Base-by-base conservation (phyloP, 1,140 invertebrate species). In the Drosophila watanabei region DNA sequence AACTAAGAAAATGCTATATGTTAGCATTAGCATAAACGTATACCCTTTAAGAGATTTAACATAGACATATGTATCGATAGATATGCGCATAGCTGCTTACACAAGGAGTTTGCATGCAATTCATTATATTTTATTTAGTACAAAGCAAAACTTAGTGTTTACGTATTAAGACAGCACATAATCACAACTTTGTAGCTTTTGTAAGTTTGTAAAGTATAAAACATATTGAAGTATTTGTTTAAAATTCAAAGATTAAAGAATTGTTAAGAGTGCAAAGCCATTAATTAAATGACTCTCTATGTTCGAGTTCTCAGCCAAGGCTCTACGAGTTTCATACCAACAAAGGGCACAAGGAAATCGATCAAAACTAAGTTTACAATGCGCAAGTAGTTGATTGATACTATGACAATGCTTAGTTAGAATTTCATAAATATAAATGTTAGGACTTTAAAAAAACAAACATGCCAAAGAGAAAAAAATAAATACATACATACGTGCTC, bases 401-500 rank as follows among this genome's bases (percentile, higher is more conserved):
- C 13, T 7, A 46, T 48, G 14, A 2, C 24, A 28, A 33, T 16
- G 59, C 10, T 6, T 9, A 18, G 20, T 8, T 30, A 30, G 2
- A 9, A 20, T 20, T 54, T 8, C 4, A 54, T 20, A 35, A 20
- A 20, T 14, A 24, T 16, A 20, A 13, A 24, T 10, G 18, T 37
- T 37, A 37, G 14, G 33, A 9, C 8, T 56, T 9, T 24, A 11
- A 35, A 35, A 18, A 49, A 41, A 41, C 28, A 72, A 71, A 43
- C 69, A 41, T 30, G 45, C 62, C 18, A 45, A 48, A 28, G 11
- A 9, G 37, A 56, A 69, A n/a, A 24, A 11, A 48, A 33, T n/a
- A 46, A 48, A 20, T 65, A 48, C 37, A 70, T 43, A 37, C 46
- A 49, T 41, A 56, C 66, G 54, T 73, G 45, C 54, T 59, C 24